Percentiles rank a stretch among this genome's conserved stretches.
These are phyloP conservation scores for Agriopis aurantiaria DNA, from an alignment of 2,888 invertebrate genomes.

Conservation along the genomic window DNA sequence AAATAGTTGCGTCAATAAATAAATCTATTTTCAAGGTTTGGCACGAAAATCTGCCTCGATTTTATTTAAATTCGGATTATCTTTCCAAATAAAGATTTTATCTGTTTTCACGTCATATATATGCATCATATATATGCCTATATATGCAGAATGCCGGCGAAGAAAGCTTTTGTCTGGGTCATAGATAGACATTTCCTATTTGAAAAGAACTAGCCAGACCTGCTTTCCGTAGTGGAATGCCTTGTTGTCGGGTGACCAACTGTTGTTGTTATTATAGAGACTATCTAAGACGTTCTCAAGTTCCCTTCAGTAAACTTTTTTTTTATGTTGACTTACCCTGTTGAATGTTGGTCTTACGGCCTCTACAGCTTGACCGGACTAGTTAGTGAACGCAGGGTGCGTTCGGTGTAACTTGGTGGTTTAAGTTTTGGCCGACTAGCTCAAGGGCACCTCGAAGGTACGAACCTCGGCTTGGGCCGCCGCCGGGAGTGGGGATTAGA, in stretches of 20 bases:
- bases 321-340: too few species aligned
- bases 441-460: too few species aligned
- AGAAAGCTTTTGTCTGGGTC: constrained; percentile 28
- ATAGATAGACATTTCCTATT: constrained; percentile 22
- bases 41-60: background rate
- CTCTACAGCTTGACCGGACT: too few species aligned
- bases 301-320: too few species aligned
- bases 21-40: constrained; percentile 18
- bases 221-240: constrained; percentile 37
- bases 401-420: too few species aligned
- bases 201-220: constrained; percentile 20
- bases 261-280: background rate
- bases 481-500: too few species aligned
- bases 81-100: constrained; percentile 6
- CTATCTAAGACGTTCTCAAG: background rate
- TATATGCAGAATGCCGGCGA: background rate
- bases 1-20: constrained; percentile 14
- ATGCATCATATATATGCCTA: too few species aligned
- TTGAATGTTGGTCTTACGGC: too few species aligned
- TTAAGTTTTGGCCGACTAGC: too few species aligned
- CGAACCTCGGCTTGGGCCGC: too few species aligned
- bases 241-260: background rate
- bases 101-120: too few species aligned
- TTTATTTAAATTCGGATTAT: background rate
- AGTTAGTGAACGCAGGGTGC: too few species aligned